Evolutionary conservation across 2,888 invertebrate genomes (phyloP), one percentile per base, ranked within the genome.

Genomic region (Noctuana brunneofusca): DNA sequence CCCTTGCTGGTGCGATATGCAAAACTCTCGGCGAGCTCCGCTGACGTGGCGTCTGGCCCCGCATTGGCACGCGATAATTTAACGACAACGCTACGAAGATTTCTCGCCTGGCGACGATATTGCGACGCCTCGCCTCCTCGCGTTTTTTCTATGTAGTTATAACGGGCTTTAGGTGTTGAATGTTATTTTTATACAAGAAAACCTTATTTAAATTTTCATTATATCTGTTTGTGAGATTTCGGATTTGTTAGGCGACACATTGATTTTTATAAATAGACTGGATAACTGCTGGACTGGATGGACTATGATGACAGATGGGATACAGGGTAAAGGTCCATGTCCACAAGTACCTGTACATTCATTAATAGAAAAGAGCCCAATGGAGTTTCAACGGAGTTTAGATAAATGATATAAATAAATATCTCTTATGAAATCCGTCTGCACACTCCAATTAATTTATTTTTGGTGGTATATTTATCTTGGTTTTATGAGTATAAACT

Each of bases 41-140:
- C 89, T 88, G 89, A 87, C 87, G 79, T 73, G 71, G 87, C 89
- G 87, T 88, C 89, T 87, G 78, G 76, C 69, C 68, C 68, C 66
- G 72, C 75, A 73, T 75, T 81, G 80, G 79, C 78, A 82, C 74
- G 81, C 83, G 83, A 87, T 87, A 81, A 87, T 87, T 88, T 86
- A 81, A 84, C 84, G 85, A 84, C 84, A 82, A 77, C 76, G 77
- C 75, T 76, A 77, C 74, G 71, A 69, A 79, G 73, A 83, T 80
- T 79, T 82, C 79, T 76, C 76, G 79, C 76, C 76, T 74, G 77
- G 73, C 76, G 70, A 70, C 74, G 79, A 85, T 86, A 85, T 86
- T 81, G 80, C 71, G 76, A 75, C 79, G 80, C 79, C 74, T 75
- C 76, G 75, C 81, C 82, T 82, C 75, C 35, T 65, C 62, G 52